Evolutionary conservation across 2,888 invertebrate species (phyloP), one percentile per base, ranked within the genome.

Genomic region (Ornithoptera priamus): DNA sequence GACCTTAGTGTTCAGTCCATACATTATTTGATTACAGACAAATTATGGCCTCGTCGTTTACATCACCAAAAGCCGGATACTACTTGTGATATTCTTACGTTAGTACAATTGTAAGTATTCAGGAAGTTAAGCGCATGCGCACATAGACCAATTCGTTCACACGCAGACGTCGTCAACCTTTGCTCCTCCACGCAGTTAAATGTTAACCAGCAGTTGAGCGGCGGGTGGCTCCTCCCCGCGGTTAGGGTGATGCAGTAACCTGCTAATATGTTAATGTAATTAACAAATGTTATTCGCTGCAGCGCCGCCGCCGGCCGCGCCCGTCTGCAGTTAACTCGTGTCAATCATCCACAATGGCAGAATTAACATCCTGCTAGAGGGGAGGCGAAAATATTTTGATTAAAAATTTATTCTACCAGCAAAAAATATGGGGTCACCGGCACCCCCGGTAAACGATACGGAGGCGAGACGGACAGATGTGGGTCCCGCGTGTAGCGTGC

Each of bases 351-450:
- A 89, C 90, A 90, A 88, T 87, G 80, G 80, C 77, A 77, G 85
- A 88, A 90, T 90, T 88, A 88, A 88, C 90, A 81, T 80, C 75
- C 73, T 72, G 57, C 75, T 71, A 74, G 79, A 84, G 81, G 88
- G 85, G 80, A 78, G 80, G 77, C 79, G 77, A 84, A 88, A 90
- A 89, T 90, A 87, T 92, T 92, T 90, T 90, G 91, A 92, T 92
- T 91, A 92, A 90, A 90, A 90, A 90, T 89, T 87, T 89, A 91
- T 87, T 86, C 83, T 77, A 81, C 87, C 84, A 84, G 84, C 73
- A 78, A 81, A 83, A 80, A 82, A 79, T 80, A 78, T 82, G 82
- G 85, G 86, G 87, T 86, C 85, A 80, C 70, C 74, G 66, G 72
- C 71, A 77, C 80, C 81, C 81, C 76, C 73, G 15, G 72, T 71